phyloP scores from a whole-genome alignment of 2,797 vertebrate genomes.

The Enteromius argenteus region DNA sequence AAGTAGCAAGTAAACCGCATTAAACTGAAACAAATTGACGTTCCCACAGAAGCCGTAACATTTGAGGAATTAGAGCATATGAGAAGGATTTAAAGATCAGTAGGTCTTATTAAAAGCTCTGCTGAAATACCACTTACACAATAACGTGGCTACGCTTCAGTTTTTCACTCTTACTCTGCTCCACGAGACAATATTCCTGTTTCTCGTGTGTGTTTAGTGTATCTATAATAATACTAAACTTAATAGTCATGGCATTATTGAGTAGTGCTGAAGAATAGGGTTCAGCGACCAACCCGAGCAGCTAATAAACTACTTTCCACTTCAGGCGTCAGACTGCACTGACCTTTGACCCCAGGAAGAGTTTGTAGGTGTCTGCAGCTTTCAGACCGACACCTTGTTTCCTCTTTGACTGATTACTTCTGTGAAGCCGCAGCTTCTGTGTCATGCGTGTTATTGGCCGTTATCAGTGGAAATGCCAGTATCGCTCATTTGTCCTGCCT shows the following conservation, averaged over 20 bases:
- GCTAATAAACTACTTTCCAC: neutral
- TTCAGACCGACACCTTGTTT: neutral
- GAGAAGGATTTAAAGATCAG: constrained; percentile 45
- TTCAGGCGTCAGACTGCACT: neutral
- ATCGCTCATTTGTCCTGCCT: neutral
- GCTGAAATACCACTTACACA: constrained; percentile 39
- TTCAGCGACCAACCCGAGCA: neutral
- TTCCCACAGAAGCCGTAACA: constrained; percentile 40
- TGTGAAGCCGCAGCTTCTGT: neutral
- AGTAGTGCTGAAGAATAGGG: neutral
- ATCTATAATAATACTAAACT: neutral
- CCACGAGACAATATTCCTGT: neutral
- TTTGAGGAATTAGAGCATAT: constrained; percentile 47
- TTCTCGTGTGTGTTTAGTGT: neutral
- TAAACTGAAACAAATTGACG: constrained; percentile 22
- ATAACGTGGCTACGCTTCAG: constrained; percentile 12
- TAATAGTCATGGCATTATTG: neutral
- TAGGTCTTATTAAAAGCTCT: constrained; percentile 29
- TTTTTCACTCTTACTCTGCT: neutral
- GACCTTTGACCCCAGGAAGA: constrained; percentile 13
- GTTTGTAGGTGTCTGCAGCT: neutral
- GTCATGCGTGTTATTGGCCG: neutral
- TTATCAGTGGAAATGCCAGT: neutral
- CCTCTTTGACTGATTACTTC: neutral
- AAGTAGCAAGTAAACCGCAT: constrained; percentile 6